Evolutionary conservation across 2,113 vertebrate genomes (phyloP), one percentile per base, ranked within the genome.

Genomic region (Anarrhichthys ocellatus): DNA sequence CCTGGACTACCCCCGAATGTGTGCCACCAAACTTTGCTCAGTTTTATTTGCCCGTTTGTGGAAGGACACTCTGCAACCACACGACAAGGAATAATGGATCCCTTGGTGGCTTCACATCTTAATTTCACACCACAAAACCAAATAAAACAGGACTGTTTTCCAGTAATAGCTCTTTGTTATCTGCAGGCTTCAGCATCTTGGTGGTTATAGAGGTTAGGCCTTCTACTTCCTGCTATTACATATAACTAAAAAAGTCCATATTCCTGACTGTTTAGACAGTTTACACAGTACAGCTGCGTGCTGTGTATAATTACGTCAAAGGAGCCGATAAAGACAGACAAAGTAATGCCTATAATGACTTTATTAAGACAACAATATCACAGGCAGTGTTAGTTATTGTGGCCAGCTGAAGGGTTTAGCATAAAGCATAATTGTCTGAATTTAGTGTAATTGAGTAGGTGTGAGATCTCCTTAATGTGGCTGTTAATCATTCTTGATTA

Each of bases 381-480:
- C 2, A 61, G 32, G 14, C 18, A 36, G 38, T 36, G 38, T 32
- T 62, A 17, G 24, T 63, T 46, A 1, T 36, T 50, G 7, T 69
- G 52, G 61, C 18, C 27, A 20, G 34, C 4, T 54, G 44, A 22
- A 4, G 38, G 24, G 27, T 67, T 74, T 59, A 71, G 27, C 46
- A 27, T 56, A 9, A 56, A 44, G 32, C 14, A 6, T 5, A 22
- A 65, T 59, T 4, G 14, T 42, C 38, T 68, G 4, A 72, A 42
- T 64, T 50, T 8, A 48, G 24, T 69, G 3, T 48, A 58, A 74
- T 1, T 62, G 61, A 78, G 29, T 36, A 6, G 34, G 15, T 78
- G 38, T 79, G 18, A 64, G 6, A 2, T 58, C 40, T 76, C 59
- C 65, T 58, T 67, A 67, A 63, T 50, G 38, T 46, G 29, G 32